Conservation (phyloP, 2,113 vertebrate genomes). For the Cyprinus carpio region DNA sequence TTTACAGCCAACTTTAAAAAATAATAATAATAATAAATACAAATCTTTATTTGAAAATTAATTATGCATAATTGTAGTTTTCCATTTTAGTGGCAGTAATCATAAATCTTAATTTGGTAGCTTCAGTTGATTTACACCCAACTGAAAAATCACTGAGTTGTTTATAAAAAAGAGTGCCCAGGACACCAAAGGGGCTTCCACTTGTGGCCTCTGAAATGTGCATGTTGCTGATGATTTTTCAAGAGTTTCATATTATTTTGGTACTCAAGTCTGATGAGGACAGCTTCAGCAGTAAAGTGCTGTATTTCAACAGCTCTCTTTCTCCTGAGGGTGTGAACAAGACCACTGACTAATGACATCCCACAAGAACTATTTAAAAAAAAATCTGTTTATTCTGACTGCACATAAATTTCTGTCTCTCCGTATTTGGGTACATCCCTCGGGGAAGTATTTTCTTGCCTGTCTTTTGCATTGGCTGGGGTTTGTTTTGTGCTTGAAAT, state of each 20-base stretch:
- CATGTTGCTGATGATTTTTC: neutral
- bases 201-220: neutral
- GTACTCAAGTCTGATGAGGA: neutral
- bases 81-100: neutral
- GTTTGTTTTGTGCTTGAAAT: conserved; percentile 57
- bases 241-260: neutral
- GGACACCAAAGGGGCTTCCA: neutral
- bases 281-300: neutral
- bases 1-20: neutral
- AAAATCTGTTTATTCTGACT: conserved; percentile 46
- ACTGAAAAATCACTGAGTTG: neutral
- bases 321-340: conserved; percentile 35
- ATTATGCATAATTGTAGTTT: neutral
- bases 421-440: conserved; percentile 48
- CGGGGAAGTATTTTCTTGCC: conserved; percentile 48
- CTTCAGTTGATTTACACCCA: neutral
- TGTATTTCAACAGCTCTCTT: conserved; percentile 34
- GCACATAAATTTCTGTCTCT: conserved; percentile 52
- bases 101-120: neutral
- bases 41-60: neutral
- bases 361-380: conserved; percentile 50
- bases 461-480: conserved; percentile 36
- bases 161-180: neutral
- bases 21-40: too few relatives aligned
- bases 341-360: conserved; percentile 52